Base-by-base conservation (phyloP, 2,797 vertebrate species). In the Sebastes oblongus region DNA sequence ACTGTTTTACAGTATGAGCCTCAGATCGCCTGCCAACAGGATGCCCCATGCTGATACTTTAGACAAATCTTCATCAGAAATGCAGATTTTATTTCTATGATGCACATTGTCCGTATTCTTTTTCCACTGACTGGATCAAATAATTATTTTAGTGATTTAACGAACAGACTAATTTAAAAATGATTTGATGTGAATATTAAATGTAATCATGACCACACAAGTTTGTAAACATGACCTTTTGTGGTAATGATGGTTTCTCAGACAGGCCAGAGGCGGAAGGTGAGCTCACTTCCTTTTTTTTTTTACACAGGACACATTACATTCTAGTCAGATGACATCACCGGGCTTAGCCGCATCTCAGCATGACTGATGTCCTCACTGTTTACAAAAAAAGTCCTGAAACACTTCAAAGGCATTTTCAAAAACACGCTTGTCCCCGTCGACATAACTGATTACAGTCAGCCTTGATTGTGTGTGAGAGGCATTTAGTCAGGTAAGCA, bases 401-500 rank as follows among this genome's bases (percentile, higher is more conserved):
- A 89, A 91, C 86, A 92, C 92, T 93, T 95, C 83, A 90, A 90
- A 93, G 82, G 78, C 88, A 85, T 89, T 72, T 81, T 91, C 81
- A 69, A 88, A 93, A 90, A 90, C 86, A 86, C 9, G 72, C 75
- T 81, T 80, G 77, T 91, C 85, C 85, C 78, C 61, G 72, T 78
- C 76, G 54, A 90, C 90, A 86, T 95, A 94, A 99, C 94, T 96
- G 97, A 99, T 98, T 96, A 92, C 95, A 95, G 94, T 89, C 95
- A 96, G 95, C 96, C 95, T 93, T 96, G 96, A 96, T 97, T 96
- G 96, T 96, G 96, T 96, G 94, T 96, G 96, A 96, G 93, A 95
- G 97, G 96, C 96, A 97, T 96, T 98, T 97, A 97, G 97, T 98
- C 97, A 99, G 96, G 97, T 98, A 98, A 98, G 98, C 98, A 97